phyloP scores from a whole-genome alignment of 2,888 invertebrate species.

The Baronia brevicornis region DNA sequence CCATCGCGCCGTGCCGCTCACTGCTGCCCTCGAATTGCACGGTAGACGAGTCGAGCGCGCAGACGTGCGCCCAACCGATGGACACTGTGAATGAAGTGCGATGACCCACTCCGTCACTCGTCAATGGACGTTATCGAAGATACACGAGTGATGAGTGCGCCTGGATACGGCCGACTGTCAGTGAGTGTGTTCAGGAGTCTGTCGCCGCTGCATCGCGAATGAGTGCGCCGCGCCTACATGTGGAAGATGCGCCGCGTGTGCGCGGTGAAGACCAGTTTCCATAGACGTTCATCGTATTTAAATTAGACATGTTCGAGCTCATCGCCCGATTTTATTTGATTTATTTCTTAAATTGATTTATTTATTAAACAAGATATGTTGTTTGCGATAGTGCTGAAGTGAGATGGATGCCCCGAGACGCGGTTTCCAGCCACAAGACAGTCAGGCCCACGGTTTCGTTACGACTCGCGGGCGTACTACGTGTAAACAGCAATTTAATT shows the following conservation, averaged over 20 bases:
- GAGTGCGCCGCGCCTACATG: no score
- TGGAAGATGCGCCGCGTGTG: no score
- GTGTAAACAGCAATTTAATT: constrained; percentile 28
- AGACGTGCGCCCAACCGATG: constrained; percentile 16
- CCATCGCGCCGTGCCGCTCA: constrained; percentile 31
- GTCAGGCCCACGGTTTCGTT: constrained; percentile 19
- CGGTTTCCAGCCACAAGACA: constrained; percentile 1
- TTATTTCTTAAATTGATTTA: constrained; percentile 30
- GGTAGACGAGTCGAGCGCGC: constrained; percentile 13
- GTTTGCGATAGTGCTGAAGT: constrained; percentile 7
- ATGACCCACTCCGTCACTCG: no score
- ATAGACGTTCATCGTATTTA: constrained; percentile 11
- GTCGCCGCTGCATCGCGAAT: no score
- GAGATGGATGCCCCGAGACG: constrained; percentile 4
- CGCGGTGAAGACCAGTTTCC: no score
- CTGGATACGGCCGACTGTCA: no score
- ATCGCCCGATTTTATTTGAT: constrained; percentile 17
- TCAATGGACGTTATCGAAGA: no score
- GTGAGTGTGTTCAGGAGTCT: no score
- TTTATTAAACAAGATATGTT: constrained; percentile 32
- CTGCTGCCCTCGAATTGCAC: constrained; percentile 32
- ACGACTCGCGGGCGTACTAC: constrained; percentile 9
- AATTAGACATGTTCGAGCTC: constrained; percentile 18
- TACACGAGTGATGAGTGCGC: no score
- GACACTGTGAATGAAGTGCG: constrained; percentile 23